A percentile compares a stretch with the other conserved stretches of the same genome.
Conservation (phyloP, 2,888 invertebrate genomes). For the Pilophorus perplexus region DNA sequence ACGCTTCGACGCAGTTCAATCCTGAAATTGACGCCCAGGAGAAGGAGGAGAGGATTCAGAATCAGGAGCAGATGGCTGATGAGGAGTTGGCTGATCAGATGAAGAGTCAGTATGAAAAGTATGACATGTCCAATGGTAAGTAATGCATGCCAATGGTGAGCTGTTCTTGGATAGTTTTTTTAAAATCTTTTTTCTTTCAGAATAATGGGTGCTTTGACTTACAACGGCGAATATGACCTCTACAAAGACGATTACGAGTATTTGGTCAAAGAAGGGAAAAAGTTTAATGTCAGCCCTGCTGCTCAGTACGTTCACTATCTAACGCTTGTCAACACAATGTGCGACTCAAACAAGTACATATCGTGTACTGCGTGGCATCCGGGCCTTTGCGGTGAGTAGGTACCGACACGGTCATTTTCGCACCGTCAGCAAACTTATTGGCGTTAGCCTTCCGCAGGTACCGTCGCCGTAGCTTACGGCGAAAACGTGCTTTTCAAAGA, state of each 20-base stretch:
- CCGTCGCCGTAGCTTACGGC: constrained; percentile 48
- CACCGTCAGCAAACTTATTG: not conserved
- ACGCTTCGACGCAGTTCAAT: constrained; percentile 53
- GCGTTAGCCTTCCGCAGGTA: constrained; percentile 35
- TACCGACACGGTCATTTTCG: not conserved
- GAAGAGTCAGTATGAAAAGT: constrained; percentile 43
- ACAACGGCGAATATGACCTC: constrained; percentile 48
- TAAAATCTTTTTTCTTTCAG: constrained; percentile 23
- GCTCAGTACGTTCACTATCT: constrained; percentile 49
- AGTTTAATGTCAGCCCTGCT: constrained; percentile 10
- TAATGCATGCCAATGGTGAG: too few species aligned
- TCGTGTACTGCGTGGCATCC: constrained; percentile 52
- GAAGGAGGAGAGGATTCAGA: constrained; percentile 35
- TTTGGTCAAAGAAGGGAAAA: constrained; percentile 39
- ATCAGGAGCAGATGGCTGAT: constrained; percentile 33
- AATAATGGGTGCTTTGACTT: constrained; percentile 38
- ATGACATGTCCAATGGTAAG: too few species aligned
- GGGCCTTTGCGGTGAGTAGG: constrained; percentile 45
- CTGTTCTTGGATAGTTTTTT: too few species aligned
- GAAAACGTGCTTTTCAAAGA: constrained; percentile 42
- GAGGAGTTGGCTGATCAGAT: constrained; percentile 43
- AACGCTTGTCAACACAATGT: constrained; percentile 50
- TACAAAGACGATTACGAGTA: constrained; percentile 47
- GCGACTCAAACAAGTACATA: constrained; percentile 50
- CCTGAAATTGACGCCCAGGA: constrained; percentile 46